Conservation (phyloP, 2,113 vertebrate species). For the Pleuronectes platessa region DNA sequence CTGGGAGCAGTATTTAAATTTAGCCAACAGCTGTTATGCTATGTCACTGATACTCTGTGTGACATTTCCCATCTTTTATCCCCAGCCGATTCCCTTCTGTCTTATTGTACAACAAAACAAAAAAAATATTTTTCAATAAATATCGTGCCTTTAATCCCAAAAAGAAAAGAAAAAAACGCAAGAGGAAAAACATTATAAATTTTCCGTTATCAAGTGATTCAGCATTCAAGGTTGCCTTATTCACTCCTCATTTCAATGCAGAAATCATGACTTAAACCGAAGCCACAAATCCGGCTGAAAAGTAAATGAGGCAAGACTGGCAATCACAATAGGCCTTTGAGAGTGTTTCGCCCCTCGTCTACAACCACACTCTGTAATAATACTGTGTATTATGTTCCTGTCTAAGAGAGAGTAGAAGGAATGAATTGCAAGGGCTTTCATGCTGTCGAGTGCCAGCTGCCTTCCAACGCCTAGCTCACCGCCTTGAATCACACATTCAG, state of each 20-base stretch:
- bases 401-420: slow-evolving; percentile 67
- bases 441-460: slow-evolving; percentile 78
- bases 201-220: slow-evolving; percentile 54
- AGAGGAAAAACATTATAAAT: slow-evolving; percentile 14
- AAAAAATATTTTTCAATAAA: slow-evolving; percentile 27
- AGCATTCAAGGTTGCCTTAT: slow-evolving; percentile 49
- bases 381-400: slow-evolving; percentile 65
- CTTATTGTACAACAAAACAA: slow-evolving; percentile 23
- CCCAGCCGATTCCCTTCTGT: slow-evolving; percentile 1
- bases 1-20: neutral
- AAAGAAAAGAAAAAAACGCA: neutral
- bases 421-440: slow-evolving; percentile 73
- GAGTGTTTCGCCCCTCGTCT: slow-evolving; percentile 72
- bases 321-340: slow-evolving; percentile 74
- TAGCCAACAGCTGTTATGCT: neutral
- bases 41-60: slow-evolving; percentile 5
- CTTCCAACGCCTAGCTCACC: slow-evolving; percentile 68
- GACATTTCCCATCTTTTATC: slow-evolving; percentile 3
- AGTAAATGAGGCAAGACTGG: slow-evolving; percentile 58
- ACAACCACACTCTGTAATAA: slow-evolving; percentile 66
- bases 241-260: slow-evolving; percentile 59
- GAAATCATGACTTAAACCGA: slow-evolving; percentile 51
- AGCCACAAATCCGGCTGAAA: slow-evolving; percentile 62
- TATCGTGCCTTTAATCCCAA: slow-evolving; percentile 41
- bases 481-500: slow-evolving; percentile 71